Conservation (phyloP, 2,888 invertebrate genomes). For the Aromia moschata region DNA sequence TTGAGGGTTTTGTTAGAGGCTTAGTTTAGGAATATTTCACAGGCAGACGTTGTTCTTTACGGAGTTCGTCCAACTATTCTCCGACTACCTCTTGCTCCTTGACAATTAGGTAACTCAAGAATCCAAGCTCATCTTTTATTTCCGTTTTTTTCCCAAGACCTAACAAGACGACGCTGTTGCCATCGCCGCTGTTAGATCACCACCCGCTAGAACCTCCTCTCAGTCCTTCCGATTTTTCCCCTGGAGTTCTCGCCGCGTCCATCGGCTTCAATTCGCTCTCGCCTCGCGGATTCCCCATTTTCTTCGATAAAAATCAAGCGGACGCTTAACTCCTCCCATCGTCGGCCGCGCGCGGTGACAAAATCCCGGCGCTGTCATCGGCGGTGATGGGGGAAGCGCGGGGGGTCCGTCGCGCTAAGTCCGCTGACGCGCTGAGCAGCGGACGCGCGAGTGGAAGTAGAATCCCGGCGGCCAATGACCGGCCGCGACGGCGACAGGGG, state of each 20-base stretch:
- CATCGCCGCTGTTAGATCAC: no score
- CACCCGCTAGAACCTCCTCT: no score
- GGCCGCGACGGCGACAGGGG: constrained; percentile 46
- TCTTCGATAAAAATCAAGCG: constrained; percentile 18
- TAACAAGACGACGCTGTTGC: no score
- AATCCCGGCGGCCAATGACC: constrained; percentile 50
- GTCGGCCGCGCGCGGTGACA: constrained; percentile 40
- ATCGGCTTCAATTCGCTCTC: constrained; percentile 3
- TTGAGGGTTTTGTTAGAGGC: no score
- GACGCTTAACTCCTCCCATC: constrained; percentile 37
- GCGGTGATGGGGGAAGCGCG: constrained; percentile 34
- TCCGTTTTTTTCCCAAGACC: no score
- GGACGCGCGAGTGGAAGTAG: constrained; percentile 50
- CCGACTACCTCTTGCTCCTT: no score
- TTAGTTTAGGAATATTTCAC: no score
- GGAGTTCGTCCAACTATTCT: no score
- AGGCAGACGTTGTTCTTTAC: no score
- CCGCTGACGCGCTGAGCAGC: constrained; percentile 25
- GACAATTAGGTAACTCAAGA: no score
- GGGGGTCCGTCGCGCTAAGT: constrained; percentile 30
- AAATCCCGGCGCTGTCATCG: constrained; percentile 43
- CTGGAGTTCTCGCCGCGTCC: background rate
- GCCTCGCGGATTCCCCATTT: constrained; percentile 16
- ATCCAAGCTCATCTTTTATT: no score
- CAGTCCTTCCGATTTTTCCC: no score